Conservation (phyloP, 64 coral and sea anemone genomes). For the Stichodactyla mertensii region DNA sequence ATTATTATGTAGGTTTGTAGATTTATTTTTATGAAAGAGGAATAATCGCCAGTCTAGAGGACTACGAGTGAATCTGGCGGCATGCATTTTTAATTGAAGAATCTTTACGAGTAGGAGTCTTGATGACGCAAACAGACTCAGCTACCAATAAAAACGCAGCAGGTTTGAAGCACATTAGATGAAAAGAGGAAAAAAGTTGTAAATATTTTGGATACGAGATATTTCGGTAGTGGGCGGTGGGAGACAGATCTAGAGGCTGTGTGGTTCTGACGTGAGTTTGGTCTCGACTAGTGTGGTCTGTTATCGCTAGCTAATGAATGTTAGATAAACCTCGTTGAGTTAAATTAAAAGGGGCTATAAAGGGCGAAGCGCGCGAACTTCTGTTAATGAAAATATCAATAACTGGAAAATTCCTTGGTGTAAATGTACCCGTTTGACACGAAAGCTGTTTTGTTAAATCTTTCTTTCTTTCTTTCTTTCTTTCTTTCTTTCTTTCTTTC, state of each 20-base stretch:
- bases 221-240: not conserved
- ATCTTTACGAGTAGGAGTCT: not conserved
- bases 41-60: conserved; percentile 3
- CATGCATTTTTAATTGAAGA: not conserved
- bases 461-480: too few species aligned
- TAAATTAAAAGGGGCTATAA: not conserved
- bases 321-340: not conserved
- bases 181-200: not conserved
- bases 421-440: not conserved
- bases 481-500: too few species aligned
- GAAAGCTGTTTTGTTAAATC: too few species aligned
- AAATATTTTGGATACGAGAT: not conserved
- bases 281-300: not conserved
- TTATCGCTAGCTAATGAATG: not conserved
- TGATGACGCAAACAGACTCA: not conserved
- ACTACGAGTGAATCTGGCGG: not conserved
- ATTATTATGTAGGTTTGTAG: not conserved
- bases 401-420: not conserved
- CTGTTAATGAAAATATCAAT: not conserved
- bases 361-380: not conserved
- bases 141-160: not conserved
- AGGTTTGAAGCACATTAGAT: not conserved
- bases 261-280: not conserved
- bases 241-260: not conserved
- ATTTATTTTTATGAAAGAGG: not conserved